These are phyloP conservation scores for Tursiops truncatus DNA, from an alignment of 2,113 vertebrate genomes.

Conservation along the genomic window DNA sequence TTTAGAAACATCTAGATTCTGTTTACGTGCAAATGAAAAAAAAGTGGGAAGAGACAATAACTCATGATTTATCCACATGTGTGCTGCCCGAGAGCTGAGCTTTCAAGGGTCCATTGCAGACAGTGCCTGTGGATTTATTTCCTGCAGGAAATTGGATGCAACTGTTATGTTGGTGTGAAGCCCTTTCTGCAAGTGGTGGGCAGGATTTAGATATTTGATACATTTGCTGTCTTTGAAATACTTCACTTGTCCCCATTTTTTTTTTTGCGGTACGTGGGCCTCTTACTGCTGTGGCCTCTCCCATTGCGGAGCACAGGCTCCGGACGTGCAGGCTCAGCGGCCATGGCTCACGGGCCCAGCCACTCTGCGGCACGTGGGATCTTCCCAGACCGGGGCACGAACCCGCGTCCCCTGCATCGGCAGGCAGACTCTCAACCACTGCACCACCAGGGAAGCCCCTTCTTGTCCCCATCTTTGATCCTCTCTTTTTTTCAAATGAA, in stretches of 20 bases:
- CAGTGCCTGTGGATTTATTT: background rate
- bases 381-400: too few relatives aligned
- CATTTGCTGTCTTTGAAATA: background rate
- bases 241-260: background rate
- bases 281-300: too few relatives aligned
- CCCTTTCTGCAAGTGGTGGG: background rate
- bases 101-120: background rate
- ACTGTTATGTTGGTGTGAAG: too few relatives aligned
- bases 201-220: background rate
- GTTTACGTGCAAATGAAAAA: background rate
- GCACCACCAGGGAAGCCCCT: too few relatives aligned
- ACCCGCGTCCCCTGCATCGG: too few relatives aligned
- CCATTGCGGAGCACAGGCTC: too few relatives aligned
- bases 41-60: conserved; percentile 13
- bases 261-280: accelerated
- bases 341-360: too few relatives aligned
- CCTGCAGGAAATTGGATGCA: background rate
- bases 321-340: too few relatives aligned
- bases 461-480: background rate
- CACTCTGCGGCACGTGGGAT: too few relatives aligned
- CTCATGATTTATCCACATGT: accelerated
- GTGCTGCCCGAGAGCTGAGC: background rate
- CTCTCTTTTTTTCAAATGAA: background rate
- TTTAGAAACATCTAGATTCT: conserved; percentile 52
- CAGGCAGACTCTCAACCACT: too few relatives aligned